Evolutionary conservation across 2,113 vertebrate species (phyloP).

Genomic region (Pongo pygmaeus): DNA sequence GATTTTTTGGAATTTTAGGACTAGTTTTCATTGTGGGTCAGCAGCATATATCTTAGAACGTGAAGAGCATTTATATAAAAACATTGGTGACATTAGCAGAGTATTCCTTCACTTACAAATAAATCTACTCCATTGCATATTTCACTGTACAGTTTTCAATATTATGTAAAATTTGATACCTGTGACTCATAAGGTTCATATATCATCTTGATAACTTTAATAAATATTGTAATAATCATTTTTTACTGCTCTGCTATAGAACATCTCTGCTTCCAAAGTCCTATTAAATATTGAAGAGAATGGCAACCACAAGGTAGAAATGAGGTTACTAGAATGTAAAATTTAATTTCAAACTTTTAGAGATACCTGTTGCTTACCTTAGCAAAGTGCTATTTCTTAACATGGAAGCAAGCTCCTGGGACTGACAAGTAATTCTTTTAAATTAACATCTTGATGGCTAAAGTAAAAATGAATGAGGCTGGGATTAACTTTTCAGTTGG

Average conservation of each 20-base stretch:
- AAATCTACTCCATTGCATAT: neutral
- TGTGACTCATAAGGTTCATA: neutral
- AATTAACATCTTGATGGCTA: neutral
- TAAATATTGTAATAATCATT: neutral
- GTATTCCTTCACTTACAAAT: too few species aligned
- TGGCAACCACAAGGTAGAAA: neutral
- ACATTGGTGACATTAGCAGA: neutral
- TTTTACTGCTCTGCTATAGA: neutral
- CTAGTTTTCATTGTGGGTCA: neutral
- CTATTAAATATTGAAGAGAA: neutral
- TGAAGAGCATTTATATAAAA: neutral
- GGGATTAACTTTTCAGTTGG: neutral
- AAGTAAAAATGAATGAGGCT: neutral
- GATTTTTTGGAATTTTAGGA: too few species aligned
- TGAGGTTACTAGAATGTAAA: neutral
- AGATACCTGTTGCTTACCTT: neutral
- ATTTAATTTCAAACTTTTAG: neutral
- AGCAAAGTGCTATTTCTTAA: neutral
- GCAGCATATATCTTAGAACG: neutral
- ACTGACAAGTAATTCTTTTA: neutral
- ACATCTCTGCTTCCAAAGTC: neutral
- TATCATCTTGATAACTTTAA: neutral
- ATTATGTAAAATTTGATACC: neutral
- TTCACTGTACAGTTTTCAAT: neutral
- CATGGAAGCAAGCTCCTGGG: neutral